Percentiles rank a stretch among this genome's conserved stretches.
These are phyloP conservation scores for Drosophila mayri DNA, from an alignment of 1,140 invertebrate species.

Conservation along the genomic window DNA sequence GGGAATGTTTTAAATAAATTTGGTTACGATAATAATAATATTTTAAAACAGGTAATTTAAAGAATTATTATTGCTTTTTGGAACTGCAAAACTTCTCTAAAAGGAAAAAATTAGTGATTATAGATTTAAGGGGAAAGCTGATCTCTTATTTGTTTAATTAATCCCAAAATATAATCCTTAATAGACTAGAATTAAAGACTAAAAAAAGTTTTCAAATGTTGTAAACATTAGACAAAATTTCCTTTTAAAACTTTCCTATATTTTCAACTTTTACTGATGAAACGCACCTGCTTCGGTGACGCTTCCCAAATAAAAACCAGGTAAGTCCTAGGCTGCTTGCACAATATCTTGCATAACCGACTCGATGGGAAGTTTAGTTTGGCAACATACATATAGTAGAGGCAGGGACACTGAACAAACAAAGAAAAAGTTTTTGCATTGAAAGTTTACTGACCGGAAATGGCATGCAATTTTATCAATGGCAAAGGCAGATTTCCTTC, in stretches of 20 bases:
- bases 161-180: no score
- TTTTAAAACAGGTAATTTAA: no score
- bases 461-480: conserved; percentile 79
- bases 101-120: no score
- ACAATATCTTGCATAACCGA: conserved; percentile 61
- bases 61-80: no score
- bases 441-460: conserved; percentile 81
- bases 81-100: no score
- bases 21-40: no score
- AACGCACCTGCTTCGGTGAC: conserved; percentile 5
- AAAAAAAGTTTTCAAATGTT: no score
- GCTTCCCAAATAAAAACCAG: neutral
- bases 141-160: no score
- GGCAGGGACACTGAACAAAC: neutral
- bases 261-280: neutral
- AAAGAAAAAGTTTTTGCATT: conserved; percentile 57
- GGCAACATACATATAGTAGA: neutral
- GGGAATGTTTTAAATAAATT: no score
- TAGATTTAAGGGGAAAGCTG: no score
- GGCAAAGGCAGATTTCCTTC: conserved; percentile 23
- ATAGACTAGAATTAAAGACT: no score
- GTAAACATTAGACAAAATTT: no score
- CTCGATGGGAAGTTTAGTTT: conserved; percentile 53
- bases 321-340: conserved; percentile 4
- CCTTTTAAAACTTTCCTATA: neutral